Percentiles rank a stretch among this genome's conserved stretches.
Conservation (phyloP, 1,140 invertebrate species). For the Amphibalanus amphitrite region DNA sequence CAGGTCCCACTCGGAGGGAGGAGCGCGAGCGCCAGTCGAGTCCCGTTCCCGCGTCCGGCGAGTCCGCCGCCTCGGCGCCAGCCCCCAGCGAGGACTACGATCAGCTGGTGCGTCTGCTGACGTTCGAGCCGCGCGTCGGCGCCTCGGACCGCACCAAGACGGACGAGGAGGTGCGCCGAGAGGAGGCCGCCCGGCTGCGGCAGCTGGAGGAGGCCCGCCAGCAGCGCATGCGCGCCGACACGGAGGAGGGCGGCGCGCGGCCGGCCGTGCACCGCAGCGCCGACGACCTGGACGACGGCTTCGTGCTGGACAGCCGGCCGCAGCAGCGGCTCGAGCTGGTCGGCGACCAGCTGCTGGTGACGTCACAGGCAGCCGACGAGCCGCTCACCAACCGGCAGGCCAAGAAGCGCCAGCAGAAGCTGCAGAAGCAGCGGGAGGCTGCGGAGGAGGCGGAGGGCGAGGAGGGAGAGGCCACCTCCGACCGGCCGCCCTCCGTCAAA, state of each 20-base stretch:
- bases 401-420: neutral
- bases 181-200: constrained; percentile 59
- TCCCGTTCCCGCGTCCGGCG: no score
- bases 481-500: neutral
- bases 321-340: neutral
- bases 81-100: constrained; percentile 39
- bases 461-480: no score
- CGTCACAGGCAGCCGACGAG: neutral
- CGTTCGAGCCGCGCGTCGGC: constrained; percentile 61
- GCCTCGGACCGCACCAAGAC: constrained; percentile 61
- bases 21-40: neutral
- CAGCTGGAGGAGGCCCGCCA: constrained; percentile 56
- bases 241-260: neutral
- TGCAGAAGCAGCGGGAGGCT: neutral
- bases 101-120: constrained; percentile 54
- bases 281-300: neutral
- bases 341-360: neutral
- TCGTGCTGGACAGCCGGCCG: neutral
- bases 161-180: constrained; percentile 58
- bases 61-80: no score
- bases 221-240: constrained; percentile 47
- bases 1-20: constrained; percentile 3
- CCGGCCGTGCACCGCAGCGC: neutral
- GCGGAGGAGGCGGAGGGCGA: neutral
- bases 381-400: neutral